A percentile compares a stretch with the other conserved stretches of the same genome.
phyloP scores from a whole-genome alignment of 2,888 invertebrate species.

The Catotricha subobsoleta region DNA sequence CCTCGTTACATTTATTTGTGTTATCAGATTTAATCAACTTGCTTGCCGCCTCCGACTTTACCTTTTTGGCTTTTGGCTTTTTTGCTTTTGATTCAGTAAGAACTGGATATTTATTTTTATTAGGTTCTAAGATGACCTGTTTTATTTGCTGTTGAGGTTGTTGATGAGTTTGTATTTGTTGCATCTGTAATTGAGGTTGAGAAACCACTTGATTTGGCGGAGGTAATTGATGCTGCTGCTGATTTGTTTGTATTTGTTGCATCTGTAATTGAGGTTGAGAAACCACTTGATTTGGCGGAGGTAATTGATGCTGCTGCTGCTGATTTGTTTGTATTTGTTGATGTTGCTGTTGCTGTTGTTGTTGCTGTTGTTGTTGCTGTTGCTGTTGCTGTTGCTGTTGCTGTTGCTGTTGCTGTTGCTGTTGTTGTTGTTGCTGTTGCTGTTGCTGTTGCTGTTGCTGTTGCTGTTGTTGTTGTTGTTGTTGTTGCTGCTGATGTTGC shows the following conservation, averaged over 20 bases:
- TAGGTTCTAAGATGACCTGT: too few species aligned
- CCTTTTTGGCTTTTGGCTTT: too few species aligned
- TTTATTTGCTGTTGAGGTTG: too few species aligned
- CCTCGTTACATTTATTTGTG: too few species aligned
- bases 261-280: constrained; percentile 14
- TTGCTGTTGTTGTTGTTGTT: constrained; percentile 17
- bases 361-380: background rate
- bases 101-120: too few species aligned
- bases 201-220: too few species aligned
- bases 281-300: background rate
- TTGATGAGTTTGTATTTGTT: background rate
- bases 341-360: constrained; percentile 8
- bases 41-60: too few species aligned
- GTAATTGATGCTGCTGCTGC: constrained; percentile 12
- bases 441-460: constrained; percentile 19
- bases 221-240: constrained; percentile 13
- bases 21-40: too few species aligned
- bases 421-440: background rate
- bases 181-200: constrained; percentile 8
- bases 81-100: too few species aligned
- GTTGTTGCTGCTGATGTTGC: constrained; percentile 29
- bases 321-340: constrained; percentile 17
- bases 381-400: constrained; percentile 5
- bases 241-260: constrained; percentile 12
- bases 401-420: background rate